A percentile compares a stretch with the other conserved stretches of the same genome.
Conservation (phyloP, 2,888 invertebrate species). For the Rotaria sp. region DNA sequence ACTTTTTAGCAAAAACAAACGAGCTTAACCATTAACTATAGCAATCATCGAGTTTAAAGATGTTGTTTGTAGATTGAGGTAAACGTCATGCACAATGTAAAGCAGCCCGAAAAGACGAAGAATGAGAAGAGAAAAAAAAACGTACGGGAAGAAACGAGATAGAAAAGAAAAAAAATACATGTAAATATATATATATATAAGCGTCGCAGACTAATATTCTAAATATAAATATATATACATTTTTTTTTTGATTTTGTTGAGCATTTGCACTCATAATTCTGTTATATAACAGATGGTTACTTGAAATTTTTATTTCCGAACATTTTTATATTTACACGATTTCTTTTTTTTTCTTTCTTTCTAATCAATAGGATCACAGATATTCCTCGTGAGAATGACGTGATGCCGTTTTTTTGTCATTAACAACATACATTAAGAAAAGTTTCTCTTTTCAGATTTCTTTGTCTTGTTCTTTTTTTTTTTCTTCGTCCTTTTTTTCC, state of each 20-base stretch:
- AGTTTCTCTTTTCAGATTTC: neutral
- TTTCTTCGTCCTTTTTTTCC: neutral
- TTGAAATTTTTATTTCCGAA: neutral
- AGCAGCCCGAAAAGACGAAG: too few relatives aligned
- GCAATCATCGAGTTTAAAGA: neutral
- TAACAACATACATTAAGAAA: neutral
- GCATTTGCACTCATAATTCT: neutral
- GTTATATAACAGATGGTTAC: neutral
- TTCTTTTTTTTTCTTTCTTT: neutral
- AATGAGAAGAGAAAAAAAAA: too few relatives aligned
- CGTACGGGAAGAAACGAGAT: too few relatives aligned
- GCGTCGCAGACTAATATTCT: neutral
- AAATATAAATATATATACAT: neutral
- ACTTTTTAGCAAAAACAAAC: neutral
- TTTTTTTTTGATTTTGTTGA: neutral
- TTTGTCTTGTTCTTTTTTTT: neutral
- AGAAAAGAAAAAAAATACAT: neutral
- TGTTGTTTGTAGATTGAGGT: neutral
- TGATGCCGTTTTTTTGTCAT: slow-evolving; percentile 1
- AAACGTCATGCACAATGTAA: neutral
- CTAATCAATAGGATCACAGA: neutral
- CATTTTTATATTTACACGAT: neutral
- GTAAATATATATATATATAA: neutral
- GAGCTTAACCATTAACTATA: neutral
- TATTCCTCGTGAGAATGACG: neutral